A percentile compares a stretch with the other conserved stretches of the same genome.
phyloP scores from a whole-genome alignment of 2,113 vertebrate genomes.

The Lycocorax pyrrhopterus region DNA sequence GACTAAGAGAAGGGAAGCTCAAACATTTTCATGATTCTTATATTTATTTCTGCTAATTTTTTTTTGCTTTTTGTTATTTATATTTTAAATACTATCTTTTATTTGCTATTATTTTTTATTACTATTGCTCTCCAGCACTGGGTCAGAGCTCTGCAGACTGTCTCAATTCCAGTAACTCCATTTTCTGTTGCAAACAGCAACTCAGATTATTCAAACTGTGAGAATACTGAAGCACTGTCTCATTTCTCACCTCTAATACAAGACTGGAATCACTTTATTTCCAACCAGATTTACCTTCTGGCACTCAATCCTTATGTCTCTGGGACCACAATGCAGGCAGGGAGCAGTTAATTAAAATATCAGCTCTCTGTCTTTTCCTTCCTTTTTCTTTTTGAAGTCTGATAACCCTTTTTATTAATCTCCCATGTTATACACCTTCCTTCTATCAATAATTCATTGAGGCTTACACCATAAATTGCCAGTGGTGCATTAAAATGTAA shows the following conservation, averaged over 20 bases:
- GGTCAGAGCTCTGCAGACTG: background rate
- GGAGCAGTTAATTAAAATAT: conserved; percentile 58
- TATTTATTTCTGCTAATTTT: background rate
- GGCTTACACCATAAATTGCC: background rate
- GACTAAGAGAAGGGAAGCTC: background rate
- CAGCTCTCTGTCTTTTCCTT: background rate
- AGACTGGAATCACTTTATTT: conserved; percentile 23
- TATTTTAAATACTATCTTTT: background rate
- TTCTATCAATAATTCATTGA: conserved; percentile 25
- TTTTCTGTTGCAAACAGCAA: background rate
- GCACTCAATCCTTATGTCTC: background rate
- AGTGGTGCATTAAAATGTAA: background rate
- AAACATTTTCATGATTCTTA: background rate
- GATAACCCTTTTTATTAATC: conserved; percentile 16
- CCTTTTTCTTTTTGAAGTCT: background rate
- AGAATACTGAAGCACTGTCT: background rate
- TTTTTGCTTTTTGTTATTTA: background rate
- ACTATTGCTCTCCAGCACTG: background rate
- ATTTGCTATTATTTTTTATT: background rate
- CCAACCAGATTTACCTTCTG: conserved; percentile 44
- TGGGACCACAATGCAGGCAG: conserved; percentile 18
- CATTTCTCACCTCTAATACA: conserved; percentile 1
- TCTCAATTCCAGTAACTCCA: background rate
- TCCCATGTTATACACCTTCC: background rate
- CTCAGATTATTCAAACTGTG: background rate